Base-by-base conservation (phyloP, 2,113 vertebrate genomes). In the Guaruba guarouba region DNA sequence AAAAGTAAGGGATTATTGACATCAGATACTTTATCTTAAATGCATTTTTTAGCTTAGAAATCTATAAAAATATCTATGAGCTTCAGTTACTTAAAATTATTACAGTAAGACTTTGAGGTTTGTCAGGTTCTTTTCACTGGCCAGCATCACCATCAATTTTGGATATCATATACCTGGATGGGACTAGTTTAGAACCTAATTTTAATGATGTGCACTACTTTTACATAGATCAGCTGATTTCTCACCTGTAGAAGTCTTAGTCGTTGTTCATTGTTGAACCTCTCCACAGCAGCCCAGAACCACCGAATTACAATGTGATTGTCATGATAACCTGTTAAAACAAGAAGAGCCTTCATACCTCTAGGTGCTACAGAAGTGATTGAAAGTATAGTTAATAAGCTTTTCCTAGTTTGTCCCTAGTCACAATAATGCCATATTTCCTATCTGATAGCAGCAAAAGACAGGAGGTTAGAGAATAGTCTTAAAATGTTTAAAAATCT, bases 261-360 rank as follows among this genome's bases (percentile, higher is more conserved):
- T 88, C 99, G 99, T 93, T 99, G 99, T 94, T 99, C 99, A 84
- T 99, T 99, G 98, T 99, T 99, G 98, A 99, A 99, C 95, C 99
- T 98, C 96, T 99, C 99, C 94, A 99, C 99, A 69, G 99, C 99
- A 43, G 99, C 99, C 99, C 99, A 99, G 97, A 99, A 99, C 99
- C 99, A 99, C 95, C 99, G 98, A 91, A 99, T 99, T 90, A 99
- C 99, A 75, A 99, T 99, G 97, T 99, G 99, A 98, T 99, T 99
- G 98, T 99, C 99, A 96, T 99, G 99, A 97, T 99, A 99, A 80
- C 99, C 99, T 99, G 97, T 90, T 54, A 67, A 92, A 95, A 22
- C 46, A 97, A 96, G 16, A 74, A 69, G 23, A 68, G 23, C 13
- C 39, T 62, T 87, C 87, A 29, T 19, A 57, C 7, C 18, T 57